Conservation (phyloP, 2,888 invertebrate species). For the Celastrina argiolus region DNA sequence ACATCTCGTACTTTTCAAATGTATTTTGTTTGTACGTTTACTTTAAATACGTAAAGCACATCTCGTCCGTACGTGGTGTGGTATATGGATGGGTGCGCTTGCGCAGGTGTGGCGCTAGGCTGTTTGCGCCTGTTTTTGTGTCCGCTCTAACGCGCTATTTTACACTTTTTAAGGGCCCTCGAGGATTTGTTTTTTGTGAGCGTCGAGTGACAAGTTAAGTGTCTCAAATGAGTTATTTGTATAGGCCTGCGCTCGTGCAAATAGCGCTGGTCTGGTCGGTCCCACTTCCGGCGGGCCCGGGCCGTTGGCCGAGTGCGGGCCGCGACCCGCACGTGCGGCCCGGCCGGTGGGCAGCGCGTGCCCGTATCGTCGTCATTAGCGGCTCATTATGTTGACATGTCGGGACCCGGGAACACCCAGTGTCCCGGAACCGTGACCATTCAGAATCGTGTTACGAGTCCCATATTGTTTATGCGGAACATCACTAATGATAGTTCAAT, state of each 20-base stretch:
- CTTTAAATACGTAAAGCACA: neutral
- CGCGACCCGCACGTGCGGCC: constrained; percentile 25
- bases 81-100: constrained; percentile 25
- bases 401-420: neutral
- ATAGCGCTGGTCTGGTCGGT: constrained; percentile 42
- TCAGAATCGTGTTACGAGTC: neutral
- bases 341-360: constrained; percentile 15
- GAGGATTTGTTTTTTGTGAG: constrained; percentile 57
- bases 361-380: constrained; percentile 7
- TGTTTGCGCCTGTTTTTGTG: constrained; percentile 31
- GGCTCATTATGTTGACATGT: constrained; percentile 10
- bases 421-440: neutral
- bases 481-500: no score
- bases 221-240: constrained; percentile 68
- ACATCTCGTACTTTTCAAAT: no score
- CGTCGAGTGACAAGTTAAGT: constrained; percentile 63
- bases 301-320: constrained; percentile 29
- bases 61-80: neutral
- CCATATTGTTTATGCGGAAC: neutral
- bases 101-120: constrained; percentile 42
- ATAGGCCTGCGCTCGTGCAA: constrained; percentile 45
- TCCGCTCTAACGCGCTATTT: constrained; percentile 52
- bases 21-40: neutral
- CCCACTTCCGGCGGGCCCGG: constrained; percentile 39
- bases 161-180: constrained; percentile 58